These are phyloP conservation scores for Anthoscopus minutus DNA, from an alignment of 2,113 vertebrate species.

Conservation along the genomic window DNA sequence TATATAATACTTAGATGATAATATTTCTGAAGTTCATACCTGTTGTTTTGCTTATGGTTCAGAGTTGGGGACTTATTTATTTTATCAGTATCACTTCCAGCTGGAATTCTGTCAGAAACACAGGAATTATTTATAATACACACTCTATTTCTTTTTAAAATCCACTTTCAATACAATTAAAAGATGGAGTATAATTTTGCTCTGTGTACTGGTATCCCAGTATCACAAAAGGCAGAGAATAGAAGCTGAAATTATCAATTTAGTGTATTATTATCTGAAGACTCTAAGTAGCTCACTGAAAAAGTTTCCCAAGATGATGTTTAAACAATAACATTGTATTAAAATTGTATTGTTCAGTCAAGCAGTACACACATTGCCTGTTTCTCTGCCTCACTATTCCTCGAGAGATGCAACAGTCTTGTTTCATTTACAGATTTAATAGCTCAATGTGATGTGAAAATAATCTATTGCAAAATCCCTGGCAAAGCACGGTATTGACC, in stretches of 20 bases:
- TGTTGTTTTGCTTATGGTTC: conserved; percentile 59
- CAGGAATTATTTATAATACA: not conserved
- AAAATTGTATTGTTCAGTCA: not conserved
- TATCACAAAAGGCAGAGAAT: not conserved
- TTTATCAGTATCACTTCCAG: conserved; percentile 42
- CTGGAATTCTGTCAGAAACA: conserved; percentile 64
- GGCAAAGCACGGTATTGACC: not conserved
- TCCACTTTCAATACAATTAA: not conserved
- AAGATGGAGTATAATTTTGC: not conserved
- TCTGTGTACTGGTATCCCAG: not conserved
- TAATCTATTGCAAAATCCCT: not conserved
- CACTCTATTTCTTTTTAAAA: not conserved
- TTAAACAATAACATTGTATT: not conserved
- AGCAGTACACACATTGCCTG: not conserved
- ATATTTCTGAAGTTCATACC: conserved; percentile 25
- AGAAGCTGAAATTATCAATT: not conserved
- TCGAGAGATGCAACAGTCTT: not conserved
- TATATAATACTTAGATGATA: not conserved
- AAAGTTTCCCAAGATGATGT: not conserved
- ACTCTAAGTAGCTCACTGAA: not conserved
- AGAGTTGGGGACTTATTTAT: conserved; percentile 38
- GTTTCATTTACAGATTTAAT: not conserved
- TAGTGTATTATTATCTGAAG: not conserved
- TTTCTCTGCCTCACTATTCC: not conserved
- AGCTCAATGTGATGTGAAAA: not conserved